phyloP scores from a whole-genome alignment of 2,888 invertebrate species.

The Trichopria drosophilae region DNA sequence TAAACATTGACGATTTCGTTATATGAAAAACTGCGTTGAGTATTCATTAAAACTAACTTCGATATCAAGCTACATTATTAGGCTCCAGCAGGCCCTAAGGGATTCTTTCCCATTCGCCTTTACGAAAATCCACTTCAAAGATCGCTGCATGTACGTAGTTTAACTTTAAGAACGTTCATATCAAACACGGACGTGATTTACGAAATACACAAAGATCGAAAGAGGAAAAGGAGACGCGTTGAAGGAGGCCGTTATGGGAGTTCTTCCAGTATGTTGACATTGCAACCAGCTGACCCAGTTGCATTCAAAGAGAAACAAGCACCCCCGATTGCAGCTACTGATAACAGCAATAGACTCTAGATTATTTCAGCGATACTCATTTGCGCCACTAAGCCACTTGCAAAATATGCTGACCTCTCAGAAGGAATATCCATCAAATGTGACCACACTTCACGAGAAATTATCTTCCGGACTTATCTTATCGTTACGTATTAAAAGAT shows the following conservation, averaged over 20 bases:
- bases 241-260: conserved; percentile 41
- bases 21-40: too few species aligned
- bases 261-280: conserved; percentile 50
- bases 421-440: too few species aligned
- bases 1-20: too few species aligned
- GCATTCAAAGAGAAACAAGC: conserved; percentile 21
- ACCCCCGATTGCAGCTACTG: conserved; percentile 8
- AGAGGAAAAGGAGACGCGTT: conserved; percentile 3
- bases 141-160: neutral
- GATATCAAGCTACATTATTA: too few species aligned
- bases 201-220: too few species aligned
- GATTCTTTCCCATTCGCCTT: neutral
- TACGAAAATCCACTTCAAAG: neutral
- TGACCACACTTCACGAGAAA: too few species aligned
- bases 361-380: conserved; percentile 2
- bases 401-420: too few species aligned
- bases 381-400: neutral
- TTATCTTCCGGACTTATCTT: too few species aligned
- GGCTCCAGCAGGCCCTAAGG: too few species aligned
- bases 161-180: neutral
- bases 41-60: too few species aligned
- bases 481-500: too few species aligned
- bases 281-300: conserved; percentile 49
- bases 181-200: neutral
- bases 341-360: conserved; percentile 21